Conservation (phyloP, 1,140 invertebrate genomes). For the Hycleus phaleratus region DNA sequence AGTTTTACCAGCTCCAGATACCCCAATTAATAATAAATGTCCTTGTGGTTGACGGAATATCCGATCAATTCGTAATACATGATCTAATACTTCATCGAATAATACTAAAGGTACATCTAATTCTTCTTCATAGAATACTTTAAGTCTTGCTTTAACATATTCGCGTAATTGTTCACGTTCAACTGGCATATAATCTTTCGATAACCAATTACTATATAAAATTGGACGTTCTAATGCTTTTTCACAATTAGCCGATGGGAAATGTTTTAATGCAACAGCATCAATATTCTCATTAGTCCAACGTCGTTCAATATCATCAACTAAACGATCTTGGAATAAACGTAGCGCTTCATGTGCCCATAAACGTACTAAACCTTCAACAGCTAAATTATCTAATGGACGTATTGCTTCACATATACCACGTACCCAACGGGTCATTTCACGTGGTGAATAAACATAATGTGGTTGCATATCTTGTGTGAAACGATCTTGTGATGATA, state of each 20-base stretch:
- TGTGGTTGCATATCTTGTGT: slow-evolving; percentile 99
- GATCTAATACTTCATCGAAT: slow-evolving; percentile 98
- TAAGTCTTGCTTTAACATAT: slow-evolving; percentile 93
- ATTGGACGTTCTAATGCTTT: slow-evolving; percentile 85
- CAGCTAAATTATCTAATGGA: slow-evolving; percentile 81
- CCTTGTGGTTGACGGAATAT: slow-evolving; percentile 99
- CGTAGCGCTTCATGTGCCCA: slow-evolving; percentile 98
- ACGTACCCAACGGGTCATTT: slow-evolving; percentile 98
- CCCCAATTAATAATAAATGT: slow-evolving; percentile 92
- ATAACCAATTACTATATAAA: slow-evolving; percentile 97
- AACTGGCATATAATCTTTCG: slow-evolving; percentile 96
- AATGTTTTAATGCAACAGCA: slow-evolving; percentile 87
- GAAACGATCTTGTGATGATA: slow-evolving; percentile 93
- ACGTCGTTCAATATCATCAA: slow-evolving; percentile 86
- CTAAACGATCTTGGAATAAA: slow-evolving; percentile 93
- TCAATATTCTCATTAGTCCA: slow-evolving; percentile 99
- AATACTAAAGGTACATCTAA: slow-evolving; percentile 95
- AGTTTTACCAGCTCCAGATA: slow-evolving; percentile 97
- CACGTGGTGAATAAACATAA: slow-evolving; percentile 99
- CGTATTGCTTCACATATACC: slow-evolving; percentile 98
- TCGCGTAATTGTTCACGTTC: slow-evolving; percentile 90
- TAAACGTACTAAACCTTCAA: slow-evolving; percentile 91
- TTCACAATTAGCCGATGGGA: slow-evolving; percentile 81
- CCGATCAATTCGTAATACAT: slow-evolving; percentile 95
- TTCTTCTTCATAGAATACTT: slow-evolving; percentile 99